Evolutionary conservation across 2,797 vertebrate genomes (phyloP), one percentile per base, ranked within the genome.

Genomic region (Chloroceryle inda): DNA sequence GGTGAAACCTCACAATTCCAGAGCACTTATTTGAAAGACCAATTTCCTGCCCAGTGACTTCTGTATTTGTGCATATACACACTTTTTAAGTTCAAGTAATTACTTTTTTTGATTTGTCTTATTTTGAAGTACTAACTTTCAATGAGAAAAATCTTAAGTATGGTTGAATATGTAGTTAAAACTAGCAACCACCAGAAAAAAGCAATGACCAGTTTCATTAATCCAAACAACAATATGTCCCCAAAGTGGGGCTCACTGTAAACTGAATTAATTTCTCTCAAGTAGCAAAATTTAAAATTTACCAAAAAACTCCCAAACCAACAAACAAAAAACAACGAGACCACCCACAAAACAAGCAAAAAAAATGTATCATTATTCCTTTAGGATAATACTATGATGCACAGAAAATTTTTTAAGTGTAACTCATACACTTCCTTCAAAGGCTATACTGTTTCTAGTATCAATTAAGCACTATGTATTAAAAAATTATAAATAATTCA

Each of bases 121-220:
- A 45, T 56, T 91, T 89, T 67, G 47, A 89, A 87, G 91, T 23
- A 77, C 44, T 38, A 79, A 44, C 26, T 92, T 94, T 82, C 78
- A 68, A 73, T 67, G 67, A 92, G 31, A 33, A 85, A 52, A 50
- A 31, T 56, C 2, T 53, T 5, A 24, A 35, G 35, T 56, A 67
- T 49, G 35, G 68, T 45, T 85, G 56, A 87, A 64, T 37, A 37
- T 3, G 0, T 40, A 75, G 31, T 76, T 91, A 21, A 24, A 89
- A 42, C 47, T 63, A 85, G 61, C 91, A 92, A 85, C n/a, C 42
- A 91, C 81, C 74, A 63, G 31, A 91, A 73, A 4, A 44, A 27
- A 24, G 12, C 20, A 40, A 72, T 63, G 62, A 80, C 80, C 86
- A 9, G 40, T 22, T 85, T 71, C 64, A 53, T 7, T 56, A 52